Conservation (phyloP, 1,140 invertebrate genomes). For the Listronotus bonariensis region DNA sequence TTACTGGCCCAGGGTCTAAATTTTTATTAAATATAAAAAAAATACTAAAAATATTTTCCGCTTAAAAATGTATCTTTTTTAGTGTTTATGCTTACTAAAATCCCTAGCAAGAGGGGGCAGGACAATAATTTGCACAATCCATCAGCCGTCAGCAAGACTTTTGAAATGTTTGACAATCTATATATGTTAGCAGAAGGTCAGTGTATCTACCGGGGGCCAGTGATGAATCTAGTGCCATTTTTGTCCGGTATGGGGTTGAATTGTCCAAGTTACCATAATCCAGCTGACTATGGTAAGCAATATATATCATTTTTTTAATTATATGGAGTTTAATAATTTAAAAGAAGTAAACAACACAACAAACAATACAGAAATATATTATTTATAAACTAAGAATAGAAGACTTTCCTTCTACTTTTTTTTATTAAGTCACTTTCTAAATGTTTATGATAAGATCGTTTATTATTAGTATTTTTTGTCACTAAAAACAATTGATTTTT, state of each 20-base stretch:
- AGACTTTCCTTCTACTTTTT: no score
- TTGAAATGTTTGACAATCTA: conserved; percentile 94
- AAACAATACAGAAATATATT: no score
- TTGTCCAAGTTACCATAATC: conserved; percentile 94
- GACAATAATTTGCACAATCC: conserved; percentile 95
- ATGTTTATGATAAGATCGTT: no score
- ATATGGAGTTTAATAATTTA: no score
- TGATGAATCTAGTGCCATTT: conserved; percentile 83
- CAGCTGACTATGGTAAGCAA: conserved; percentile 86
- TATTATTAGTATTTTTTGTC: no score
- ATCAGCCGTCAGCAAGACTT: conserved; percentile 92
- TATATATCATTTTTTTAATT: neutral
- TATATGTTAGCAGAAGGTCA: conserved; percentile 90
- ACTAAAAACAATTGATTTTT: no score
- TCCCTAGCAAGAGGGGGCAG: conserved; percentile 78
- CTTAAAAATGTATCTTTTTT: conserved; percentile 56
- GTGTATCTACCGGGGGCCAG: conserved; percentile 87
- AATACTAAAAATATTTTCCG: no score
- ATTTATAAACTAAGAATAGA: no score
- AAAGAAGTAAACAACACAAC: no score
- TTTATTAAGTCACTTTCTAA: no score
- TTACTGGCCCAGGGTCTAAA: no score
- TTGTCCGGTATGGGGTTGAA: conserved; percentile 79
- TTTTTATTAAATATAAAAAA: no score
- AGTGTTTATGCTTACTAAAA: conserved; percentile 84